Evolutionary conservation across 2,797 vertebrate species (phyloP).

Genomic region (Amblyraja radiata): DNA sequence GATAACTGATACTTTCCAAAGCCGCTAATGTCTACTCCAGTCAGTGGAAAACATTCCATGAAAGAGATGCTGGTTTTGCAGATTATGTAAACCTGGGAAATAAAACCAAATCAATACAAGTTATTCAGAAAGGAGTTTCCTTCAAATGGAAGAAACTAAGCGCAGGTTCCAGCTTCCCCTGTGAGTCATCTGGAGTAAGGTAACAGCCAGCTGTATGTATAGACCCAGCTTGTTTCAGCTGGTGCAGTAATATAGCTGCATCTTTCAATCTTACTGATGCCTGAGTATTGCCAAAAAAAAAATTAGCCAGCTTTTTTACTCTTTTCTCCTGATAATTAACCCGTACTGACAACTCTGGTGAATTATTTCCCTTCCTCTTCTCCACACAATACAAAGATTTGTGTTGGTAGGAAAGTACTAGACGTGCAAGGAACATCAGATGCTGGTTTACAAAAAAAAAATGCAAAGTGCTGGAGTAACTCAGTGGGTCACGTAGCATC

Average conservation of each 20-base stretch:
- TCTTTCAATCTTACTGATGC: neutral
- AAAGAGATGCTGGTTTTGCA: neutral
- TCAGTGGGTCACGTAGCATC: too few relatives aligned
- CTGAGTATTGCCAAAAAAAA: neutral
- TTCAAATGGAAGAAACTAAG: neutral
- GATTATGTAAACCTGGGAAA: neutral
- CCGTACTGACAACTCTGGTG: neutral
- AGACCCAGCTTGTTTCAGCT: neutral
- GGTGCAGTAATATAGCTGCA: neutral
- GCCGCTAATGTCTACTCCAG: neutral
- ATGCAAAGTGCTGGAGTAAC: too few relatives aligned
- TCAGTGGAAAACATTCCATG: neutral
- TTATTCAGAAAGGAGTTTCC: conserved; percentile 9
- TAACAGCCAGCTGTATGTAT: neutral
- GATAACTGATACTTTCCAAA: neutral
- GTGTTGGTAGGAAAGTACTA: too few relatives aligned
- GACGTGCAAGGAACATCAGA: too few relatives aligned
- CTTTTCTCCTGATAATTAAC: neutral
- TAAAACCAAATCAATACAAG: neutral
- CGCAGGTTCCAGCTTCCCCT: neutral
- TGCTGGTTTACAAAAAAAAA: too few relatives aligned
- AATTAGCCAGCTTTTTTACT: neutral
- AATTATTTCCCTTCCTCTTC: neutral
- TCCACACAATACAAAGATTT: neutral
- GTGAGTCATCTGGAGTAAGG: conserved; percentile 14